Evolutionary conservation across 2,888 invertebrate genomes (phyloP), one percentile per base, ranked within the genome.

Genomic region (Oscheius sp.): DNA sequence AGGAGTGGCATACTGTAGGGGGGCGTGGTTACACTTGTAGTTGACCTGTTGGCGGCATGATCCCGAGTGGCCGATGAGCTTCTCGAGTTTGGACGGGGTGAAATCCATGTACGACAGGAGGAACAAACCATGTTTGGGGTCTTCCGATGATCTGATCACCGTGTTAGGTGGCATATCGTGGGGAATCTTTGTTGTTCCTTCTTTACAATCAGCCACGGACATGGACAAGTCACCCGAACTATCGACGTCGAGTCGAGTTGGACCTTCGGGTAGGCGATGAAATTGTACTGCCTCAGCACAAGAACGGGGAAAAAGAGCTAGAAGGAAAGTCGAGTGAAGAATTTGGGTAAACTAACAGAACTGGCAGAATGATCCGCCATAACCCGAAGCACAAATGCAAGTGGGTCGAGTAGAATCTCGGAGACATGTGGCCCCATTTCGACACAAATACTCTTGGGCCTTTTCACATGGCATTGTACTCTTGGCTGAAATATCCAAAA

Each of bases 211-310:
- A 0, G 82, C 83, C 29, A 81, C 80, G 2, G 82, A 80, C 12
- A 77, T 61, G 12, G 75, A 73, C 12, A 84, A 64, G 12, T 81
- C 76, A 0, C 77, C 78, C 27, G 80, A 77, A 16, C 85, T 85
- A 75, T 87, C 87, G n/a, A 85, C 77, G 71, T 86, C 87, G 43
- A 87, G 59, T 66, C 78, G 73, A 16, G 83, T 84, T 7, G 84
- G 76, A 1, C 87, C 87, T 23, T 82, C 74, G 7, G 78, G 77
- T 18, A 78, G 78, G 45, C 75, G 73, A 66, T 79, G 72, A 61
- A 82, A 80, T 25, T 78, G 76, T 16, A 58, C 52, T 1, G 86
- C 86, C 69, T 87, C 85, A 12, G 81, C 73, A 73, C 86, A 86
- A 7, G 77, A 79, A 5, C 84, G 82, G 3, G 86, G 85, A 21